Percentiles rank a stretch among this genome's conserved stretches.
These are phyloP conservation scores for Brachionus manjavacas DNA, from an alignment of 1,140 invertebrate genomes.

Conservation along the genomic window DNA sequence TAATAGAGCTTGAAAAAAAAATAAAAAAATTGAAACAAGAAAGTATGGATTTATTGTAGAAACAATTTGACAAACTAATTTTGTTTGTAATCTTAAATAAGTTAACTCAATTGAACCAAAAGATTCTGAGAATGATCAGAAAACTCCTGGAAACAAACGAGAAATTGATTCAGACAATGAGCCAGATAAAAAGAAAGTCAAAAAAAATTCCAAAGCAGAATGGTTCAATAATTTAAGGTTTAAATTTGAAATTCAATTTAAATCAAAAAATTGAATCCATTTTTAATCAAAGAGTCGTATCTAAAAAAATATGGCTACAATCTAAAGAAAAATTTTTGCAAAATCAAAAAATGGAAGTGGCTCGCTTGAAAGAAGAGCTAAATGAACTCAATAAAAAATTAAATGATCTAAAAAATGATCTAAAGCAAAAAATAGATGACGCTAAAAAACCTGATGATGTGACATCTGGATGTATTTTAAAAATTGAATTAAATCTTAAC, in stretches of 20 bases:
- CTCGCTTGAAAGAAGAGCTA: not conserved
- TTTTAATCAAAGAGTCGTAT: slow-evolving; percentile 12
- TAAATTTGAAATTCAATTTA: not conserved
- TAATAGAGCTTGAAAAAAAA: slow-evolving; percentile 38
- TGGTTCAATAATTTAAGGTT: slow-evolving; percentile 1
- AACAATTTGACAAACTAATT: not conserved
- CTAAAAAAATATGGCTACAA: slow-evolving; percentile 29
- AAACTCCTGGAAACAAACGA: not conserved
- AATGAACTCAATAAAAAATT: not conserved
- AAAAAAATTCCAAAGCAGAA: not conserved
- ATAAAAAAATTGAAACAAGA: slow-evolving; percentile 16
- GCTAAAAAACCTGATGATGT: not conserved
- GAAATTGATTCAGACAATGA: not conserved
- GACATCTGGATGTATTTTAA: not conserved
- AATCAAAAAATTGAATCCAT: not conserved
- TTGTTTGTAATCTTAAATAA: not conserved
- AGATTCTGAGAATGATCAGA: not conserved
- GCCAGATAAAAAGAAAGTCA: not conserved
- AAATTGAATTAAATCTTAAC: slow-evolving; percentile 18
- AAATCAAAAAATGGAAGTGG: slow-evolving; percentile 34
- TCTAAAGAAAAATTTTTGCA: slow-evolving; percentile 21
- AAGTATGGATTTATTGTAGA: not conserved
- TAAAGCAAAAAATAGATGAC: not conserved
- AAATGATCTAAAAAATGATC: not conserved
- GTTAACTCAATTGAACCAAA: not conserved